Evolutionary conservation across 2,113 vertebrate species (phyloP).

Genomic region (Trogon surrucura): DNA sequence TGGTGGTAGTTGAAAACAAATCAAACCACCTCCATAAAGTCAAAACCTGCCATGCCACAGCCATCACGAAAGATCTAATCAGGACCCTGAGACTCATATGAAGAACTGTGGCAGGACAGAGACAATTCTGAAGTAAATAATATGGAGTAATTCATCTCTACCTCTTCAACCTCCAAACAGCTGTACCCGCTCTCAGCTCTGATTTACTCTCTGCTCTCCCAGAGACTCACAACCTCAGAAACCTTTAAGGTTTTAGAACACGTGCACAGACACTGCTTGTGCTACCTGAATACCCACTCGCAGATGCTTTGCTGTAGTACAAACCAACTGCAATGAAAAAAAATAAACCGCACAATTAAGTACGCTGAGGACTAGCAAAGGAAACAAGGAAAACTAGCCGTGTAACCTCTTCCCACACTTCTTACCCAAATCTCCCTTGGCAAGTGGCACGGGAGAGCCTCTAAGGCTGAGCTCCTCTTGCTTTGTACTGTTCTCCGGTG

Average conservation of each 20-base stretch:
- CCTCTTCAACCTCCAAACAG: background rate
- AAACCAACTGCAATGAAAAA: background rate
- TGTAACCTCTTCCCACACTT: constrained; percentile 67
- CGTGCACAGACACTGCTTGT: background rate
- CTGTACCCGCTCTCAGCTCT: background rate
- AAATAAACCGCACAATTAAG: background rate
- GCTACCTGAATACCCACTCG: background rate
- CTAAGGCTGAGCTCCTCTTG: constrained; percentile 18
- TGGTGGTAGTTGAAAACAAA: background rate
- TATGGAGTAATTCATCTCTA: background rate
- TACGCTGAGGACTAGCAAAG: constrained; percentile 31
- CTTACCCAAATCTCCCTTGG: constrained; percentile 59
- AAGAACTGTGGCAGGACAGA: background rate
- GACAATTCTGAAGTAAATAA: background rate
- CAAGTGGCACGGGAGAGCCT: constrained; percentile 42
- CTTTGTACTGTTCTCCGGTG: constrained; percentile 45
- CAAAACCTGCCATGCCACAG: background rate
- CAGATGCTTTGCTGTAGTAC: background rate
- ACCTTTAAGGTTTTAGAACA: background rate
- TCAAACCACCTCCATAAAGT: background rate
- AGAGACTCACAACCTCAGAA: background rate
- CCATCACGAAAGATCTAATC: background rate
- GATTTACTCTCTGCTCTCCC: background rate
- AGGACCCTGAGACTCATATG: background rate
- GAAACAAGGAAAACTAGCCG: constrained; percentile 23